Evolutionary conservation across 53 echinoderm and acorn worm genomes (phyloP).

Genomic region (Paracentrotus lividus): DNA sequence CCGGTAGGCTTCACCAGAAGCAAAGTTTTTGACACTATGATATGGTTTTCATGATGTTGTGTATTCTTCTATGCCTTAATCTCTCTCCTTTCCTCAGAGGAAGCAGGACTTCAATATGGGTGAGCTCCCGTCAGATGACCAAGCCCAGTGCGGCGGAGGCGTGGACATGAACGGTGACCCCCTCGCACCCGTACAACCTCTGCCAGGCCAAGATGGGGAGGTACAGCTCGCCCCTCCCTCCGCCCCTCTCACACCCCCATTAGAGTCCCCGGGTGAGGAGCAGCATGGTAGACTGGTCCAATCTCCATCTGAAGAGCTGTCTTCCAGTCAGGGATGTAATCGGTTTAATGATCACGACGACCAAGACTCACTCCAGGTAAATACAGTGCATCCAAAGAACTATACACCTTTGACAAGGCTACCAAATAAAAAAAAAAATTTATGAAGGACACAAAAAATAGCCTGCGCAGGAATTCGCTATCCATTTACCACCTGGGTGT

Average conservation of each 20-base stretch:
- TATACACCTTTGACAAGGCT: too few species aligned
- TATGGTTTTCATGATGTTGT: too few species aligned
- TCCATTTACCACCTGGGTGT: too few species aligned
- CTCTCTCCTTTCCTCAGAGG: not conserved
- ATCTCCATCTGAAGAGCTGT: slow-evolving; percentile 14
- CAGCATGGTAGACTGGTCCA: not conserved
- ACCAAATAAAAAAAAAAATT: too few species aligned
- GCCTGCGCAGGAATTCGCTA: too few species aligned
- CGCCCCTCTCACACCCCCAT: slow-evolving; percentile 58
- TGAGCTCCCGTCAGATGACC: not conserved
- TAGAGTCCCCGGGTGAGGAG: slow-evolving; percentile 48
- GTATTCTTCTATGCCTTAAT: not conserved
- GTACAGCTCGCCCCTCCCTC: slow-evolving; percentile 6
- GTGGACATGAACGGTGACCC: not conserved
- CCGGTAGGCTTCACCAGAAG: too few species aligned
- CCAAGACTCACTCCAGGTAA: slow-evolving; percentile 35
- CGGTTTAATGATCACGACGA: slow-evolving; percentile 10
- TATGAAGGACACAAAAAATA: too few species aligned
- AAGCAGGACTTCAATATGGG: not conserved
- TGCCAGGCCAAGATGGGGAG: not conserved
- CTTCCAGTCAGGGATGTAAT: not conserved
- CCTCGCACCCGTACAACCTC: not conserved
- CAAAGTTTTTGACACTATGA: too few species aligned
- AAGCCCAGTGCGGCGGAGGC: not conserved
- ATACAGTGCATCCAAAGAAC: too few species aligned